Base-by-base conservation (phyloP, 2,797 vertebrate species). In the Aulostomus chinensis region DNA sequence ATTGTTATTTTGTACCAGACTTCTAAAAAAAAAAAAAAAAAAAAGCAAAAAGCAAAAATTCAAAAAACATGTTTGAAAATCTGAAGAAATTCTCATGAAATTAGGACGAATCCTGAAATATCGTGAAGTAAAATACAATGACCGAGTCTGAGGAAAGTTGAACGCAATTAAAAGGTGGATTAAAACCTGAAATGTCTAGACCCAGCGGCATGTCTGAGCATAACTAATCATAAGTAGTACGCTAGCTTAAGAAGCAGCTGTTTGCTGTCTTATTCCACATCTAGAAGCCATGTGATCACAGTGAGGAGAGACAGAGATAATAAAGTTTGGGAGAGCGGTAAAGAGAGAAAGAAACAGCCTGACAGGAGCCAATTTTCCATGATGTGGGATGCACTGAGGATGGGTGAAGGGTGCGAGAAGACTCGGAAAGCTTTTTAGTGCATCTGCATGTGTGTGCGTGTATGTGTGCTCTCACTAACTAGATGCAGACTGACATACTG, bases 321-420 rank as follows among this genome's bases (percentile, higher is more conserved):
- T 17, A 24, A 54, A 30, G 66, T 75, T 62, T 54, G 32, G 17
- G 12, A 60, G 64, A 58, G 13, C 40, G 33, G 36, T 32, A 56
- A 15, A 33, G 53, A 60, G 35, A 71, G 38, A 56, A 53, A 65
- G 60, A 72, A 65, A 81, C 59, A 71, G 39, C 21, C n/a, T 43
- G 60, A 71, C 29, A 37, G 12, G 11, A 60, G 83, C 93, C 94
- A 95, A 92, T 90, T 96, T 96, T 97, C 94, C 94, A 96, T 94
- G 93, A 98, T 95, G 94, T 87, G 71, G 72, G 80, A 81, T 63
- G 78, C 85, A 90, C 91, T 83, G 86, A 93, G 91, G 85, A 83
- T 73, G 80, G 78, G 58, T 75, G 80, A 84, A 69, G 81, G 79
- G 66, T 75, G 58, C 33, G 30, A 67, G 71, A 58, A 68, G 64